Base-by-base conservation (phyloP, 2,888 invertebrate species). In the Hirtodrosophila duncani region DNA sequence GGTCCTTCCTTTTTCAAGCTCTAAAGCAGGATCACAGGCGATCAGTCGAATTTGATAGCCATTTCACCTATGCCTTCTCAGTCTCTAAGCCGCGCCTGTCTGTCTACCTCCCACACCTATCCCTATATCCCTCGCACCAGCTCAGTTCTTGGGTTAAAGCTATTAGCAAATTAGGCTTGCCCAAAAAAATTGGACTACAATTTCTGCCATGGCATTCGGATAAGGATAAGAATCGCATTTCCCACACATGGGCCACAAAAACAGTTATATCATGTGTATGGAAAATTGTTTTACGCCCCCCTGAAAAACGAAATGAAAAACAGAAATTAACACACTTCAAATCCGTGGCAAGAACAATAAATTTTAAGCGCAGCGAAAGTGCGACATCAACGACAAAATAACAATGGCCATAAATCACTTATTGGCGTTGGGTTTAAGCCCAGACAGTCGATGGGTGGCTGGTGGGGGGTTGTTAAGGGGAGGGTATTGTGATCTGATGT, bases 351-450 rank as follows among this genome's bases (percentile, higher is more conserved):
- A 3, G 20, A 10, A 42, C 37, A 37, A 59, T 58, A 59, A 60
- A 59, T 46, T n/a, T n/a, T 59, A 69, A 63, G 66, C 63, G 52
- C 43, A 63, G 60, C 59, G 61, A 68, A 72, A 75, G 72, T 68
- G 72, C 77, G 77, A 71, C 77, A 75, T 66, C 63, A 75, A 72
- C 77, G 72, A 72, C 77, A 72, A 72, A 72, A 72, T 72, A 72
- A 72, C 72, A 72, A 72, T 77, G 69, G n/a, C 69, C 60, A 72
- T 72, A 72, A 72, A 72, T 72, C 72, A 72, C 77, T 68, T 72
- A 72, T 77, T 62, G 71, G 30, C 4, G 5, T 21, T 23, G 21
- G 21, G n/a, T 21, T 31, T 21, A 23, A 27, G 3, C 13, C 23
- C 38, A 26, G 36, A 23, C 29, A 26, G 29, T 10, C 17, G 24